phyloP scores from a whole-genome alignment of 1,140 invertebrate genomes.

The Hylaeus volcanicus region DNA sequence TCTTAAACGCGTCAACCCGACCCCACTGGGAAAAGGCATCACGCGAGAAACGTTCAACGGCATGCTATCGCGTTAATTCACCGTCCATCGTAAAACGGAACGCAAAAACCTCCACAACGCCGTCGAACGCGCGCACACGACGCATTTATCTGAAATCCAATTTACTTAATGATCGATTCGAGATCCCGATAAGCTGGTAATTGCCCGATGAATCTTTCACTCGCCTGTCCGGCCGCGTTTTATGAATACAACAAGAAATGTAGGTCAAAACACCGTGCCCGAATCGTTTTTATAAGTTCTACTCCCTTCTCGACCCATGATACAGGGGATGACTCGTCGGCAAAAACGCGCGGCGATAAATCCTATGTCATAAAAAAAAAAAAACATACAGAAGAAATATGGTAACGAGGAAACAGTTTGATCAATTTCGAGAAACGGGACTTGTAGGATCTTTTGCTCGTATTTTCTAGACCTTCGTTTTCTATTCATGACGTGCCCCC shows the following conservation, averaged over 20 bases:
- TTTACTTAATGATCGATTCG: background rate
- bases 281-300: slow-evolving; percentile 16
- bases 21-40: slow-evolving; percentile 9
- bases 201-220: slow-evolving; percentile 1
- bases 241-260: background rate
- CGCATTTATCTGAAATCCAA: slow-evolving; percentile 1
- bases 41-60: background rate
- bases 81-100: background rate
- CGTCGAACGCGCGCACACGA: background rate
- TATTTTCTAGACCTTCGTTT: slow-evolving; percentile 32
- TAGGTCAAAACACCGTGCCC: background rate
- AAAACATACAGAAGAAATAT: background rate
- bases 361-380: background rate
- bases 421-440: slow-evolving; percentile 21
- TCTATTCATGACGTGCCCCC: slow-evolving; percentile 31
- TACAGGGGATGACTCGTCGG: background rate
- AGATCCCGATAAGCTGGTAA: background rate
- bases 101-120: background rate
- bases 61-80: background rate
- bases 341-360: slow-evolving; percentile 2
- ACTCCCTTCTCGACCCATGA: background rate
- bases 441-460: background rate
- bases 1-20: slow-evolving; percentile 1
- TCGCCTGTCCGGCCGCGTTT: too few relatives aligned
- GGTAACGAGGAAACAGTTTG: slow-evolving; percentile 5